Conservation (phyloP, 2,888 invertebrate genomes). For the Caenorhabditis macrosperma region DNA sequence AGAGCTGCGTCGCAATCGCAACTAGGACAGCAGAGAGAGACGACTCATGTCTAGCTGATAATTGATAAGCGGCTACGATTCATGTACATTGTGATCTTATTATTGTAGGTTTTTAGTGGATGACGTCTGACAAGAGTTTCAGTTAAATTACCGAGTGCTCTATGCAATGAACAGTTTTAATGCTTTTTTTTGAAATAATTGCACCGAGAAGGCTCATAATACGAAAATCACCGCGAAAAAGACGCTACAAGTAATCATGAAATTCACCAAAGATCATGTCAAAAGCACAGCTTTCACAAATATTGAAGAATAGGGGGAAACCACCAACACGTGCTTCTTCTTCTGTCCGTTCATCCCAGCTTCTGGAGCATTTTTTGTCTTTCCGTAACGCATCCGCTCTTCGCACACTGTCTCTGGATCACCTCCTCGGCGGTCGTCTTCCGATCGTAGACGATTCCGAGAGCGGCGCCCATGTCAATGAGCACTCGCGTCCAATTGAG, state of each 20-base stretch:
- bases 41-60: background rate
- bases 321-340: too few relatives aligned
- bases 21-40: background rate
- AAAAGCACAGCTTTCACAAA: too few relatives aligned
- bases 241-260: too few relatives aligned
- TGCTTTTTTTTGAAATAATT: too few relatives aligned
- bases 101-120: background rate
- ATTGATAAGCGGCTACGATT: background rate
- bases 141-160: too few relatives aligned
- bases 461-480: slow-evolving; percentile 71
- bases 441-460: slow-evolving; percentile 77
- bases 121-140: too few relatives aligned
- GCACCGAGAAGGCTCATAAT: too few relatives aligned
- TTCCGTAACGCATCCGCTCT: slow-evolving; percentile 40
- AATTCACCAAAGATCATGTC: too few relatives aligned
- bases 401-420: slow-evolving; percentile 66
- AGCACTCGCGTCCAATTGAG: slow-evolving; percentile 74
- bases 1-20: background rate
- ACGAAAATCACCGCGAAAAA: too few relatives aligned
- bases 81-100: background rate
- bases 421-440: slow-evolving; percentile 61
- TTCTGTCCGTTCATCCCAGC: slow-evolving; percentile 26
- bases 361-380: slow-evolving; percentile 42
- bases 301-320: too few relatives aligned
- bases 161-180: too few relatives aligned